phyloP scores from a whole-genome alignment of 1,140 invertebrate species.

The Hestina assimilis region DNA sequence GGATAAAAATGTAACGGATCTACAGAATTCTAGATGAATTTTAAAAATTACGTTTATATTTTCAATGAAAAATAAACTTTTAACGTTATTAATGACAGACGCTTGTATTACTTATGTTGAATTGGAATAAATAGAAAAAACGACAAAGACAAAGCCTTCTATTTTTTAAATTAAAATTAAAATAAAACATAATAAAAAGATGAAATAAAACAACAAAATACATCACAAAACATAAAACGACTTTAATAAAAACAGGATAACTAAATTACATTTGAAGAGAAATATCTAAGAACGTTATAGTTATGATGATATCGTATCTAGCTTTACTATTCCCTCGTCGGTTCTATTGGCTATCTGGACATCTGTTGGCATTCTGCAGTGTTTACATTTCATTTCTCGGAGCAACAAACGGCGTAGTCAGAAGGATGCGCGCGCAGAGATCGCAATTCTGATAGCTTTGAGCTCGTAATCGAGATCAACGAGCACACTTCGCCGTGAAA shows the following conservation, averaged over 20 bases:
- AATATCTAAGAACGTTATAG: no score
- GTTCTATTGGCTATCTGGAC: slow-evolving; percentile 73
- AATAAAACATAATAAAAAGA: no score
- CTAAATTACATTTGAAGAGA: no score
- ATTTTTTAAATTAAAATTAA: no score
- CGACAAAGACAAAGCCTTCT: no score
- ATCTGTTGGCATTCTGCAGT: slow-evolving; percentile 65
- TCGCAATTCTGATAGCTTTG: slow-evolving; percentile 66
- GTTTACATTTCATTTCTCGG: slow-evolving; percentile 73
- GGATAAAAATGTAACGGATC: slow-evolving; percentile 40
- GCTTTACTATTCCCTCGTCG: neutral
- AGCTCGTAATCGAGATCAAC: slow-evolving; percentile 52
- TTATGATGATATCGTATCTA: slow-evolving; percentile 9
- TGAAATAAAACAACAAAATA: no score
- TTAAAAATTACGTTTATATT: neutral
- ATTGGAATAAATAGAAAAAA: no score
- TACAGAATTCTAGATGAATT: slow-evolving; percentile 36
- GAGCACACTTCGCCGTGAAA: slow-evolving; percentile 35
- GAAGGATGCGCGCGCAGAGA: slow-evolving; percentile 63
- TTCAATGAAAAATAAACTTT: no score
- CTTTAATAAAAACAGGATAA: no score
- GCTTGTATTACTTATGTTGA: no score
- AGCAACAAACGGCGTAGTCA: slow-evolving; percentile 58
- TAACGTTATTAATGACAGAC: no score
- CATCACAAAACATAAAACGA: no score